Conservation (phyloP, 2,113 vertebrate species). For the Perca fluviatilis region DNA sequence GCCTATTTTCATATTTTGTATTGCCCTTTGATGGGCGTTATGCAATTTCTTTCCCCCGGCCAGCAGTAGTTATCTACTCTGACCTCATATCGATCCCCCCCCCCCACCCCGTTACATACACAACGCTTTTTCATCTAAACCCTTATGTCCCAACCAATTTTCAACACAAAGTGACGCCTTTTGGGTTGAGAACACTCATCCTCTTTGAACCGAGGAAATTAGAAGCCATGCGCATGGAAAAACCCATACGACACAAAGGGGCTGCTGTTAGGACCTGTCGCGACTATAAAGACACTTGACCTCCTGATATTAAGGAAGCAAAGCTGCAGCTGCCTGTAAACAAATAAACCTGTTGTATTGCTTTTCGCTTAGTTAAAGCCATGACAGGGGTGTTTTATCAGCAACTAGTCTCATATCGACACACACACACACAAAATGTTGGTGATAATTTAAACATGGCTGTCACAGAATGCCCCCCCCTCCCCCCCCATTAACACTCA, state of each 20-base stretch:
- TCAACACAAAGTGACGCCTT: too few species aligned
- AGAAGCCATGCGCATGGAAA: slow-evolving; percentile 56
- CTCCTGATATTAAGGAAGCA: slow-evolving; percentile 57
- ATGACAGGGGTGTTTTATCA: slow-evolving; percentile 24
- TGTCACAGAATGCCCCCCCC: not conserved
- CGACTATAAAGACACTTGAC: slow-evolving; percentile 58
- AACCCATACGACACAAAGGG: slow-evolving; percentile 60
- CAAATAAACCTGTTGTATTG: slow-evolving; percentile 56
- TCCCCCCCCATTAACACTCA: not conserved
- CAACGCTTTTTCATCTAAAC: too few species aligned
- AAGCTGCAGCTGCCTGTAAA: slow-evolving; percentile 39
- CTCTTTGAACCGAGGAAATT: slow-evolving; percentile 66
- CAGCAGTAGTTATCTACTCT: too few species aligned
- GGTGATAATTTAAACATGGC: not conserved
- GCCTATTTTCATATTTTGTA: too few species aligned
- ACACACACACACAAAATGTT: not conserved
- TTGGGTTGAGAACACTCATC: slow-evolving; percentile 25
- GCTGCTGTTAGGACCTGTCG: slow-evolving; percentile 53
- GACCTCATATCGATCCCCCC: too few species aligned
- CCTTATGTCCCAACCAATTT: too few species aligned
- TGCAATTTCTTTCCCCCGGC: too few species aligned
- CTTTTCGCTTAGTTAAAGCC: slow-evolving; percentile 19
- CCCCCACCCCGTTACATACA: too few species aligned
- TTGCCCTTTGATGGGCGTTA: too few species aligned
- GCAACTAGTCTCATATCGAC: not conserved